Evolutionary conservation across 2,797 vertebrate genomes (phyloP).

Genomic region (Balearica regulorum): DNA sequence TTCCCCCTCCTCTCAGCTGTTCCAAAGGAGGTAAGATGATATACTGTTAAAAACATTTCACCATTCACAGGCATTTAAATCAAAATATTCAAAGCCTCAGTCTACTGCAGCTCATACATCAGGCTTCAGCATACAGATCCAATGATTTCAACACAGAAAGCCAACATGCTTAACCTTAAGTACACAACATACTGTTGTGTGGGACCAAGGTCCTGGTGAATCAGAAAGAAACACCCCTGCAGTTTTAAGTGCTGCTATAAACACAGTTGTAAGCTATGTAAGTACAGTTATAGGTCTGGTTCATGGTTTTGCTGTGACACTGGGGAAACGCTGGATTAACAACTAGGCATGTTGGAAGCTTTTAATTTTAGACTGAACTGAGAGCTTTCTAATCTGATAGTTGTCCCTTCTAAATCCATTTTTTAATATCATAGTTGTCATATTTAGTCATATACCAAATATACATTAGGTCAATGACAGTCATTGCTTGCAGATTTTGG

Average conservation of each 20-base stretch:
- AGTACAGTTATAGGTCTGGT: background rate
- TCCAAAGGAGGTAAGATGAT: background rate
- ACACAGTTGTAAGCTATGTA: background rate
- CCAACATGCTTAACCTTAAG: background rate
- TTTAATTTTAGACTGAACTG: background rate
- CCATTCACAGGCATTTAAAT: background rate
- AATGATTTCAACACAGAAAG: background rate
- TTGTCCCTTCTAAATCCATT: background rate
- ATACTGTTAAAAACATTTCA: background rate
- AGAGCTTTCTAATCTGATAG: background rate
- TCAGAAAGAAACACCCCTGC: background rate
- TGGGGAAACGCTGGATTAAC: background rate
- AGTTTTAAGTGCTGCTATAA: background rate
- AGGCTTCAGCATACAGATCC: background rate
- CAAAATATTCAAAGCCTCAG: background rate
- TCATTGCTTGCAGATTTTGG: background rate
- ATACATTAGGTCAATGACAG: background rate
- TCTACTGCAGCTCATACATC: background rate
- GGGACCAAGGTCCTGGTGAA: background rate
- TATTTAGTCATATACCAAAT: background rate
- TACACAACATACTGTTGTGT: background rate
- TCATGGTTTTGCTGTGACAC: background rate
- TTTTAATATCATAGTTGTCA: background rate
- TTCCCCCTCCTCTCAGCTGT: background rate
- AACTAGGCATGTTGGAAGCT: background rate